Base-by-base conservation (phyloP, 2,888 invertebrate species). In the Mythimna pallens region DNA sequence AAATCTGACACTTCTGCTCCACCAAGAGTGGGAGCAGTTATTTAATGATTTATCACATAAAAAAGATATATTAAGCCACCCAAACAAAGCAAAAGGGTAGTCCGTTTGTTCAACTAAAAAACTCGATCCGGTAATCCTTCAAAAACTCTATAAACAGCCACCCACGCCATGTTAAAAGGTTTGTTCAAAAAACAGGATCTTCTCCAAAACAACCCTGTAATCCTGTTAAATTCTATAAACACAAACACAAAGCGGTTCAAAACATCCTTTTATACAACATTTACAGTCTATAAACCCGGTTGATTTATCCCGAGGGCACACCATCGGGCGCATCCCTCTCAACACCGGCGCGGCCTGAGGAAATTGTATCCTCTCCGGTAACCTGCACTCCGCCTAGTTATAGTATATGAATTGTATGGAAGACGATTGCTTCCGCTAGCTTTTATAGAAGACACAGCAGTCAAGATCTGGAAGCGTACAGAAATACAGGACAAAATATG, bases 301-400 rank as follows among this genome's bases (percentile, higher is more conserved):
- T 8, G n/a, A 62, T 40, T 47, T 40, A 22, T 70, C 36, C 54
- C 30, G 58, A 52, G 52, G 43, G 20, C n/a, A 52, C 62, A 54
- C 72, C 12, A 36, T 0, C 43, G 58, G 34, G 1, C 52, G 52
- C 76, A 76, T 76, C 76, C 76, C 50, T 10, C 58, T 54, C 30
- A 30, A 25, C 30, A 25, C 80, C 76, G 80, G 17, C 7, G 47
- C 17, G 47, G 63, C 8, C 1, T 1, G 17, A 47, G 80, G 76
- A 76, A 80, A 76, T 76, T 80, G 74, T 76, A 76, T 80, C 76
- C 80, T 30, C 17, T 6, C 3, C 22, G 30, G 64, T 80, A 76
- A 76, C 64, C 54, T 40, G 74, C 47, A 54, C 47, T 40, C 30
- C 43, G 36, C n/a, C 22, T 54, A 30, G 30, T 30, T 25, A 30